Evolutionary conservation across 1,140 invertebrate genomes (phyloP), one percentile per base, ranked within the genome.

Genomic region (Bombus pyrosoma): DNA sequence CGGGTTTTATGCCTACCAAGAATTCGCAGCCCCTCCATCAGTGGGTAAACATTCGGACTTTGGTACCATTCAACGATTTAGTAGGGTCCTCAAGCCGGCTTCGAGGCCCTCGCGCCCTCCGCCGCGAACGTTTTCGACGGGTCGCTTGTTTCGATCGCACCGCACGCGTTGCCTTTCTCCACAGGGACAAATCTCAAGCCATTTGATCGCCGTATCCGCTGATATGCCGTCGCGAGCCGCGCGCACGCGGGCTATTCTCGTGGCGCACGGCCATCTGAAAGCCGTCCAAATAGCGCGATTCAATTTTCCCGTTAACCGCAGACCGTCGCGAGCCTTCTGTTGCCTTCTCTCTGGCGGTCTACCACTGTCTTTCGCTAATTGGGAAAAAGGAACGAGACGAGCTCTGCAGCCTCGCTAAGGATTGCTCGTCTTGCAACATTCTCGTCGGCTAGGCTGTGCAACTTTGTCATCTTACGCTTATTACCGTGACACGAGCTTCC

Each of bases 1-100:
- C 87, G 84, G 72, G 89, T 93, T 94, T 94, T 93, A 93, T 92
- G 91, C 89, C 69, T 93, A 92, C 92, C 85, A 77, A 89, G 91
- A 94, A 94, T 92, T 86, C 86, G 87, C 89, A 80, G 75, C 90
- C 88, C 88, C 86, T 84, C 84, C 89, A 32, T 66, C 85, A 68
- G 74, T 80, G 78, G 81, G 74, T 89, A 92, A 89, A 90, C 88
- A 90, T 89, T 87, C 59, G 81, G 87, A 75, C 87, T 86, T 90
- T 88, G 89, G 81, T 90, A 71, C 76, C 89, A 82, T 90, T 90
- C 87, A 76, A 34, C 89, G 90, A 91, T 90, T 90, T 88, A 86
- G 89, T 88, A 69, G 89, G 86, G 89, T 86, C 89, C 89, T 90
- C 89, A 69, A 89, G 89, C 59, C 78, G 62, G 12, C 12, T 39